These are phyloP conservation scores for Tetramorium alpestre DNA, from an alignment of 1,140 invertebrate species.

Conservation along the genomic window DNA sequence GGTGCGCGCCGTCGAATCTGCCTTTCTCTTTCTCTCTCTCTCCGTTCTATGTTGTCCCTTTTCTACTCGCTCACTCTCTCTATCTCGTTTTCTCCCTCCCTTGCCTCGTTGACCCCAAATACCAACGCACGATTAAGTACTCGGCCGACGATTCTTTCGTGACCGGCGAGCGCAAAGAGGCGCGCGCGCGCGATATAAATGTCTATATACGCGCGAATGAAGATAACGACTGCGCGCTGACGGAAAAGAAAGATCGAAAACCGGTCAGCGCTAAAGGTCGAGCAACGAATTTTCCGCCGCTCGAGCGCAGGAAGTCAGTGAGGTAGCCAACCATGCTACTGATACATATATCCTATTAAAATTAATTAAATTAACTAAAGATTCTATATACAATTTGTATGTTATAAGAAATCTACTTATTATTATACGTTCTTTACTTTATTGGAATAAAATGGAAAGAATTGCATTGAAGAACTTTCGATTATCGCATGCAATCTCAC, in stretches of 20 bases:
- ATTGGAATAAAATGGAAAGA: neutral
- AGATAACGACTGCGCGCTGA: slow-evolving; percentile 49
- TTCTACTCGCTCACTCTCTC: slow-evolving; percentile 13
- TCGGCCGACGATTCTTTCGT: slow-evolving; percentile 68
- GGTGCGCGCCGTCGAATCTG: slow-evolving; percentile 53
- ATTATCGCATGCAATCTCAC: neutral
- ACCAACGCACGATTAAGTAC: slow-evolving; percentile 71
- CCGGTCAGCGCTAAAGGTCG: slow-evolving; percentile 32
- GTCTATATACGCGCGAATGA: slow-evolving; percentile 58
- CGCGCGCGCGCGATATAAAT: slow-evolving; percentile 58
- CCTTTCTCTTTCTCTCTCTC: slow-evolving; percentile 52
- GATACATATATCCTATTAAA: neutral
- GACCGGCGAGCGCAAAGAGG: slow-evolving; percentile 49
- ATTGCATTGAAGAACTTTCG: neutral
- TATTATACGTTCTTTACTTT: neutral
- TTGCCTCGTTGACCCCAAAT: slow-evolving; percentile 74
- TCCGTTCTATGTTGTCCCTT: neutral
- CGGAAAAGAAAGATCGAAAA: slow-evolving; percentile 59
- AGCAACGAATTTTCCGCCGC: slow-evolving; percentile 44
- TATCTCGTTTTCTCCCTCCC: slow-evolving; percentile 34
- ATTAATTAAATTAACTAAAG: neutral
- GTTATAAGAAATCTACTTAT: neutral
- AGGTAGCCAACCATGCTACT: neutral
- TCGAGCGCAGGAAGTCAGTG: neutral
- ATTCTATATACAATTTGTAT: neutral